phyloP scores from a whole-genome alignment of 1,140 invertebrate genomes.

The Drosophila kanapiae region DNA sequence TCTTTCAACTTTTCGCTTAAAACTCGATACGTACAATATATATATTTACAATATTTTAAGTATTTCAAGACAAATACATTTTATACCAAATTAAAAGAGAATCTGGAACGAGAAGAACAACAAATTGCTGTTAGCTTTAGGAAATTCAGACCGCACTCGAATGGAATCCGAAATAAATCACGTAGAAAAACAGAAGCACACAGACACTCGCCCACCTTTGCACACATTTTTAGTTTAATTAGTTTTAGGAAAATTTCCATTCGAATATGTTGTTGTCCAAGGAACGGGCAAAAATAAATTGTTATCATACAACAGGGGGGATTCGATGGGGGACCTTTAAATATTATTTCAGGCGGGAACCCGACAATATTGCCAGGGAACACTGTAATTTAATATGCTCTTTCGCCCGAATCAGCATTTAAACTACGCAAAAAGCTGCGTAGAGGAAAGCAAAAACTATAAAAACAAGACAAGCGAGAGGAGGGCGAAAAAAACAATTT shows the following conservation, averaged over 20 bases:
- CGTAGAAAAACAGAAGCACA: constrained; percentile 17
- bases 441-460: constrained; percentile 46
- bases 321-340: too few relatives aligned
- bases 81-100: constrained; percentile 70
- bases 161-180: constrained; percentile 9
- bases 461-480: constrained; percentile 33
- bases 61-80: constrained; percentile 58
- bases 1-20: constrained; percentile 29
- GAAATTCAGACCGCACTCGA: not conserved
- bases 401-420: constrained; percentile 28
- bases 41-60: constrained; percentile 62
- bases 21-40: constrained; percentile 50
- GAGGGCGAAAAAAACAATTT: constrained; percentile 27
- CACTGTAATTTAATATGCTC: constrained; percentile 27
- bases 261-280: constrained; percentile 20
- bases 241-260: constrained; percentile 39
- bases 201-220: constrained; percentile 25
- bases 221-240: constrained; percentile 35
- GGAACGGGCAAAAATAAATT: constrained; percentile 11
- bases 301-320: not conserved
- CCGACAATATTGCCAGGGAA: not conserved
- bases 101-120: constrained; percentile 57
- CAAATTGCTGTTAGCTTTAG: constrained; percentile 10
- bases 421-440: constrained; percentile 63
- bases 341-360: not conserved